Percentiles rank a stretch among this genome's conserved stretches.
phyloP scores from a whole-genome alignment of 2,888 invertebrate species.

The Coleophora deauratella region DNA sequence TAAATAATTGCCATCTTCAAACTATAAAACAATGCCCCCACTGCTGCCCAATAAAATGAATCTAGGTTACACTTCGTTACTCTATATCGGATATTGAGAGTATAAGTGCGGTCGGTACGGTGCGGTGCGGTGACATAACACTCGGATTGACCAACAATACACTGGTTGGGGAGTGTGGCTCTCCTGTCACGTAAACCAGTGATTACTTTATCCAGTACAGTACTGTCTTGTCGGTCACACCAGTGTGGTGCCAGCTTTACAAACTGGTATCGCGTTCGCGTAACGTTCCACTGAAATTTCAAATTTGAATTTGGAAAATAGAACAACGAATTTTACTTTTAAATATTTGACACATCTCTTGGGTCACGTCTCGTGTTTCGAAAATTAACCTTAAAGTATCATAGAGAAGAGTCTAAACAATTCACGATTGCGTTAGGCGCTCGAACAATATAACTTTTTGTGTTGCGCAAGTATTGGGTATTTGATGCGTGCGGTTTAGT shows the following conservation, averaged over 20 bases:
- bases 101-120: neutral
- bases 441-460: slow-evolving; percentile 5
- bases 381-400: neutral
- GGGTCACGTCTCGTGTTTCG: slow-evolving; percentile 1
- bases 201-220: slow-evolving; percentile 32
- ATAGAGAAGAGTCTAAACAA: neutral
- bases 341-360: neutral
- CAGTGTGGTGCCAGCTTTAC: slow-evolving; percentile 18
- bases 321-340: neutral
- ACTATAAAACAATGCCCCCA: too few species aligned
- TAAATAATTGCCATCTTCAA: too few species aligned
- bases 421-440: slow-evolving; percentile 1
- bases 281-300: neutral
- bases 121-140: slow-evolving; percentile 20
- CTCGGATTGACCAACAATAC: slow-evolving; percentile 33
- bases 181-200: slow-evolving; percentile 31
- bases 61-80: too few species aligned
- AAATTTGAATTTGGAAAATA: neutral
- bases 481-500: slow-evolving; percentile 9
- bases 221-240: slow-evolving; percentile 30
- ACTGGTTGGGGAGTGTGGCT: slow-evolving; percentile 28
- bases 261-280: too few species aligned
- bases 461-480: slow-evolving; percentile 6
- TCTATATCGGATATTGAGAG: too few species aligned
- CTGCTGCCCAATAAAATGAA: too few species aligned